Evolutionary conservation across 2,797 vertebrate genomes (phyloP).

Genomic region (Crenichthys baileyi): DNA sequence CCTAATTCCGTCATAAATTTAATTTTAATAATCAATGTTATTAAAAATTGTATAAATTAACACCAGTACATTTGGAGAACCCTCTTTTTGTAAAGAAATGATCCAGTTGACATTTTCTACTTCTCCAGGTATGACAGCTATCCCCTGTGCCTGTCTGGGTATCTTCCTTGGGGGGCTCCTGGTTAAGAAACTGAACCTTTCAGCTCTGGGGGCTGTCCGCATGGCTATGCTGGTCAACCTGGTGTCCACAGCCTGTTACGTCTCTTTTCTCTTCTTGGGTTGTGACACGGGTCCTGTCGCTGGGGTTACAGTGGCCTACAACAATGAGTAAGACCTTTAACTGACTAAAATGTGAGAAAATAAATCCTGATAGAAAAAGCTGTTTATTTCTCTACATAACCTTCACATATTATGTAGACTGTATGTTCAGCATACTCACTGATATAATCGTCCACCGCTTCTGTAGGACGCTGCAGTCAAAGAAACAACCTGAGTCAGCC

Average conservation of each 20-base stretch:
- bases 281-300: constrained; percentile 97
- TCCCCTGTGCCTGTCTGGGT: constrained; percentile 96
- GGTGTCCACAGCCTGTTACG: constrained; percentile 96
- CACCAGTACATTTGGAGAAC: background rate
- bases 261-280: constrained; percentile 97
- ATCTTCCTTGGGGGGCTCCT: constrained; percentile 97
- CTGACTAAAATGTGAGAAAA: constrained; percentile 11
- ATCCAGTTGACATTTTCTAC: background rate
- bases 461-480: constrained; percentile 75
- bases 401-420: background rate
- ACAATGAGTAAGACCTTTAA: constrained; percentile 88
- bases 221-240: constrained; percentile 99
- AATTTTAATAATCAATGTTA: background rate
- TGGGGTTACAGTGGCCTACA: constrained; percentile 94
- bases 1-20: background rate
- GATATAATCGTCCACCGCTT: constrained; percentile 51
- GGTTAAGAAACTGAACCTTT: constrained; percentile 97
- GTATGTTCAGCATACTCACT: background rate
- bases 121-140: constrained; percentile 93
- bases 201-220: constrained; percentile 93
- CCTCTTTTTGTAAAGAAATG: background rate
- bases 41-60: background rate
- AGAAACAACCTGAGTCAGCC: constrained; percentile 84
- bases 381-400: background rate
- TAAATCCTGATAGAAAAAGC: background rate